Evolutionary conservation across 1,140 invertebrate genomes (phyloP).

Genomic region (Procambarus clarkii): DNA sequence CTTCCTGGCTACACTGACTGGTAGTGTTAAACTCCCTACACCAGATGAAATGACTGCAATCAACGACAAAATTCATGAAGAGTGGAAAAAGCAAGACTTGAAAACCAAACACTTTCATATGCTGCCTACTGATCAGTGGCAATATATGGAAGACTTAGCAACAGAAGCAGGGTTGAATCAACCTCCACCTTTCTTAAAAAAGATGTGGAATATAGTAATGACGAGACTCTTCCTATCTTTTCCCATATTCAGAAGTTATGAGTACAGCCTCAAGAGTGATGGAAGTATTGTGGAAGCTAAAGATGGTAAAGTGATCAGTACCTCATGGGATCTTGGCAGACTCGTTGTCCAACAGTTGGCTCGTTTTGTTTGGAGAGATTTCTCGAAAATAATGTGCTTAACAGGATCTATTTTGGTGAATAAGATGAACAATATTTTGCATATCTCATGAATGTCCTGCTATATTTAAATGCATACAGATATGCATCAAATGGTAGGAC

Average conservation of each 20-base stretch:
- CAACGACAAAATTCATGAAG: background rate
- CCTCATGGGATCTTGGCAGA: conserved; percentile 13
- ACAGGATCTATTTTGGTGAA: background rate
- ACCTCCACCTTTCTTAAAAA: conserved; percentile 14
- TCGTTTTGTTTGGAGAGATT: conserved; percentile 39
- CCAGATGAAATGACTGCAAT: conserved; percentile 32
- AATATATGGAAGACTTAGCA: conserved; percentile 49
- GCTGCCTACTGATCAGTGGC: conserved; percentile 11
- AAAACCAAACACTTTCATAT: conserved; percentile 39
- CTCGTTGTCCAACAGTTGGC: conserved; percentile 6
- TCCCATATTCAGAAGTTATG: conserved; percentile 44
- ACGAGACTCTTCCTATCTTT: conserved; percentile 38
- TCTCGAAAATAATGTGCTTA: conserved; percentile 16
- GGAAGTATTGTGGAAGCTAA: conserved; percentile 26
- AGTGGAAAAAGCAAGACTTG: conserved; percentile 10
- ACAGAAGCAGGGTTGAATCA: conserved; percentile 17
- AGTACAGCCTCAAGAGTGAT: conserved; percentile 4
- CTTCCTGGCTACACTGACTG: conserved; percentile 37
- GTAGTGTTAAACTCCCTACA: conserved; percentile 8
- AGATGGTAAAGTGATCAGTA: conserved; percentile 7
- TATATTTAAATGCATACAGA: no score
- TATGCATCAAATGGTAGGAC: no score
- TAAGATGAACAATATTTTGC: background rate
- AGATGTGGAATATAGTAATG: conserved; percentile 19
- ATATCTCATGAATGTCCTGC: background rate